phyloP scores from a whole-genome alignment of 2,888 invertebrate genomes.

The Nasonia oneida region DNA sequence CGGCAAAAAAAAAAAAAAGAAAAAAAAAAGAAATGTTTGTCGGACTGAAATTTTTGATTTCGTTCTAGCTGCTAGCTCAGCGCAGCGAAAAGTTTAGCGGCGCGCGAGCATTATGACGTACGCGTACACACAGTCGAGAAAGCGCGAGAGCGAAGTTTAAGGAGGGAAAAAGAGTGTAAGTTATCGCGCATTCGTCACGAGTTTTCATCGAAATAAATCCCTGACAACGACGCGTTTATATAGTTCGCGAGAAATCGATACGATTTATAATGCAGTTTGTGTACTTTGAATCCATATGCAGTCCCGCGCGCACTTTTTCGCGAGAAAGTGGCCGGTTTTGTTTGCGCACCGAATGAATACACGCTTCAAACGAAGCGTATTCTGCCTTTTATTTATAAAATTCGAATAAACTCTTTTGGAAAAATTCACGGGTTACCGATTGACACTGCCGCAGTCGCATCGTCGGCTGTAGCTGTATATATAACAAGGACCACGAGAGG shows the following conservation, averaged over 20 bases:
- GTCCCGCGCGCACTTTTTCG: no score
- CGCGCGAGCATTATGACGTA: no score
- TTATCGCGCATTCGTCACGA: not conserved
- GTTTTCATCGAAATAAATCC: not conserved
- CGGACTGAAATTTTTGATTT: not conserved
- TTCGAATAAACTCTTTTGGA: not conserved
- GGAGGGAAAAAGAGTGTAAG: not conserved
- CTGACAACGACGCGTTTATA: not conserved
- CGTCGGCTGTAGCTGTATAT: no score
- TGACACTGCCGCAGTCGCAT: not conserved
- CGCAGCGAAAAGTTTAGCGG: not conserved
- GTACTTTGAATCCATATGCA: no score
- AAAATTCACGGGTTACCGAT: not conserved
- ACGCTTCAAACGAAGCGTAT: not conserved
- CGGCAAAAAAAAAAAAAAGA: not conserved
- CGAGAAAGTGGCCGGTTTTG: not conserved
- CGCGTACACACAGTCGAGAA: no score
- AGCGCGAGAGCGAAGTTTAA: not conserved
- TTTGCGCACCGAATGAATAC: not conserved
- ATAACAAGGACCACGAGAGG: no score
- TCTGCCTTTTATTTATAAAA: not conserved
- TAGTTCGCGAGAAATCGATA: not conserved
- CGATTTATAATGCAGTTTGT: no score
- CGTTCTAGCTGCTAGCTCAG: not conserved
- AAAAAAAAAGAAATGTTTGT: not conserved